Base-by-base conservation (phyloP, 2,797 vertebrate genomes). In the Otolemur crassicaudatus region DNA sequence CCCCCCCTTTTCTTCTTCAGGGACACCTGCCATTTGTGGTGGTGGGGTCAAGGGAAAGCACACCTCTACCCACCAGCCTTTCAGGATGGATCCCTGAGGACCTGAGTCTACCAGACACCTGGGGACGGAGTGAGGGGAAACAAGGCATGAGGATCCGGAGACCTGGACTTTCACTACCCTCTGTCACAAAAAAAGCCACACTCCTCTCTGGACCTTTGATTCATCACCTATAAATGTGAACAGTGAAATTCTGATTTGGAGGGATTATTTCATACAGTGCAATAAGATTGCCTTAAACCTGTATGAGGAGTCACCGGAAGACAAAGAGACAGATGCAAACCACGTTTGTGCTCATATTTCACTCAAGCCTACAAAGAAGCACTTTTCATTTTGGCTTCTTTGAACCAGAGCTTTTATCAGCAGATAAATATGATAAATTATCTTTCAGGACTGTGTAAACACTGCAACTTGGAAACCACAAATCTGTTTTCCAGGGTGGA, bases 361-460 rank as follows among this genome's bases (percentile, higher is more conserved):
- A 61, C 22, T 56, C 1, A 0, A 80, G 73, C 37, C 72, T 90
- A 46, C 40, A 88, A 73, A 84, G 80, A 94, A 94, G 34, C 31
- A 37, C 16, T 69, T 80, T 90, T 95, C 85, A 37, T 83, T 75
- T 89, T 87, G 60, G 27, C 34, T 84, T 58, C 83, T 87, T 81
- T 87, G 90, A 95, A 72, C 49, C 31, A 84, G 61, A 91, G n/a
- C 7, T 34, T 67, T 94, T 34, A 91, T 31, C 43, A 70, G 10
- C 27, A 96, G 56, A 72, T 96, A 85, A 73, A 83, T 63, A 91
- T 43, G 63, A 90, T 69, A 84, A 82, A 90, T 87, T 89, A 91
- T 53, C 40, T 60, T 81, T 93, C 31, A 69, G 75, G 56, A 23
- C 2, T 73, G 61, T 20, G 40, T 84, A 46, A 94, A 94, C 31